Conservation (phyloP, 2,888 invertebrate genomes). For the Dichetophora obliterata region DNA sequence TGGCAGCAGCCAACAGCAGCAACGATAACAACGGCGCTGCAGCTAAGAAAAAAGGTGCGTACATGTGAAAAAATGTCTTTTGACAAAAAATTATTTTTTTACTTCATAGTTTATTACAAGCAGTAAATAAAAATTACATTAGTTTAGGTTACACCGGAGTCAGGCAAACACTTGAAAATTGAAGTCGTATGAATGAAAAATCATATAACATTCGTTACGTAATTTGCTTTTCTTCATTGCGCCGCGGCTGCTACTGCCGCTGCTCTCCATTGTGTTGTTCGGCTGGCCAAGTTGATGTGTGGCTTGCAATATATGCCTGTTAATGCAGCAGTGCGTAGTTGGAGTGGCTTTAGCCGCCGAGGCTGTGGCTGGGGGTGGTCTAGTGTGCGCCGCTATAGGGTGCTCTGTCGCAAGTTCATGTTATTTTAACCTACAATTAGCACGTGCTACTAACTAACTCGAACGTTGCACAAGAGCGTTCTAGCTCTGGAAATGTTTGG, state of each 20-base stretch:
- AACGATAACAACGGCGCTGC: slow-evolving; percentile 12
- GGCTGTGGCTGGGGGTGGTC: neutral
- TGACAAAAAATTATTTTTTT: too few relatives aligned
- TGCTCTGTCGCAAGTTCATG: slow-evolving; percentile 27
- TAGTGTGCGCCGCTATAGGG: neutral
- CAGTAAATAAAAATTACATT: too few relatives aligned
- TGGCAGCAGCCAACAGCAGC: slow-evolving; percentile 42
- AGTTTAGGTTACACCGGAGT: neutral
- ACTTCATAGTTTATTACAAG: too few relatives aligned
- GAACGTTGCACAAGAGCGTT: slow-evolving; percentile 6
- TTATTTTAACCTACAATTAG: slow-evolving; percentile 62
- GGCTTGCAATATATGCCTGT: neutral
- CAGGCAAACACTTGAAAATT: slow-evolving; percentile 3
- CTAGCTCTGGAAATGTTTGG: neutral
- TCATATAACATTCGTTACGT: slow-evolving; percentile 54
- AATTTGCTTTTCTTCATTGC: slow-evolving; percentile 43
- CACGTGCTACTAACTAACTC: slow-evolving; percentile 56
- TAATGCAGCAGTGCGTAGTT: neutral
- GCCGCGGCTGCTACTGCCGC: slow-evolving; percentile 6
- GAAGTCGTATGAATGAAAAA: slow-evolving; percentile 37
- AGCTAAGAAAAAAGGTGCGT: slow-evolving; percentile 63
- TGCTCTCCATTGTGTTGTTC: neutral
- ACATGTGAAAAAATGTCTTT: neutral
- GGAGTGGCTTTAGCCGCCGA: neutral
- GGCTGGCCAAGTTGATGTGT: neutral